phyloP scores from a whole-genome alignment of 2,888 invertebrate species.

The Cheilosia pagana region DNA sequence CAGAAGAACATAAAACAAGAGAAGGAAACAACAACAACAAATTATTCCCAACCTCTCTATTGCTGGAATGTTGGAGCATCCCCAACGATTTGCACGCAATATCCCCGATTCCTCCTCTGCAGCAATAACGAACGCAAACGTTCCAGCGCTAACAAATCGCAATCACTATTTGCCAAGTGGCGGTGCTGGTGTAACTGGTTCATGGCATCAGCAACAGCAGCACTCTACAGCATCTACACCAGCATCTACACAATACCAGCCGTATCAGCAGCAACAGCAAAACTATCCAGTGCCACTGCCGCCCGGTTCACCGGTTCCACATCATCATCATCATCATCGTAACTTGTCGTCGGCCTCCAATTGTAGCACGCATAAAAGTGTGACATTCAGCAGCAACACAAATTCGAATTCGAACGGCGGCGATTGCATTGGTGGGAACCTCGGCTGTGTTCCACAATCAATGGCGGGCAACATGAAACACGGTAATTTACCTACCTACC shows the following conservation, averaged over 20 bases:
- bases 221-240: constrained; percentile 77
- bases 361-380: constrained; percentile 83
- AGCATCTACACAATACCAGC: constrained; percentile 80
- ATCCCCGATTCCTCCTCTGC: constrained; percentile 85
- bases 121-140: constrained; percentile 84
- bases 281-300: constrained; percentile 76
- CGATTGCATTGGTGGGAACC: constrained; percentile 81
- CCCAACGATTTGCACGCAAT: constrained; percentile 88
- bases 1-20: not conserved
- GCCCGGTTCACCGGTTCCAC: constrained; percentile 76
- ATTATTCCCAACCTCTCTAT: constrained; percentile 46
- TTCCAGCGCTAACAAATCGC: constrained; percentile 78
- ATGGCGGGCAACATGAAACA: constrained; percentile 84
- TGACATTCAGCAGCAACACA: constrained; percentile 82
- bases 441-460: constrained; percentile 82
- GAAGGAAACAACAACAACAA: no score
- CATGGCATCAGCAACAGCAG: constrained; percentile 77
- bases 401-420: constrained; percentile 79
- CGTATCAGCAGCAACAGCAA: constrained; percentile 78
- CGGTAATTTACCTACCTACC: constrained; percentile 78
- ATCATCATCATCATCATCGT: constrained; percentile 81
- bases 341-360: constrained; percentile 83
- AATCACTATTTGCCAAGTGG: constrained; percentile 77
- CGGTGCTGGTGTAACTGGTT: constrained; percentile 82
- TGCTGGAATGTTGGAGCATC: constrained; percentile 84